phyloP scores from a whole-genome alignment of 2,113 vertebrate genomes.

The Sylvilagus bachmani region DNA sequence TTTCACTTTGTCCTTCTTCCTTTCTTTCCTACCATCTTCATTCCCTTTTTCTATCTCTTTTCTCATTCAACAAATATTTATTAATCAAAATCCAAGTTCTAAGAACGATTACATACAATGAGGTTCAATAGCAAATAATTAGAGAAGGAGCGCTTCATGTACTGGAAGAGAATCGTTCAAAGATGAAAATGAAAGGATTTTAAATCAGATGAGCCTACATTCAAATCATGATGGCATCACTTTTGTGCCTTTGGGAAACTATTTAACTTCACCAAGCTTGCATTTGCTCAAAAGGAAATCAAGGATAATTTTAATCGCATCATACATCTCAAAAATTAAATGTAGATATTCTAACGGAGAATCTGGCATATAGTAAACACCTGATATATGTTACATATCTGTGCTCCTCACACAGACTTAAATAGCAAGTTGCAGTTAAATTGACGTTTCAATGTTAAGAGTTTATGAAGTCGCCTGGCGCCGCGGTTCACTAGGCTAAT shows the following conservation, averaged over 20 bases:
- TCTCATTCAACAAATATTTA: not conserved
- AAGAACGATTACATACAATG: not conserved
- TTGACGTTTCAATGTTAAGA: not conserved
- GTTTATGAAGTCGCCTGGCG: no score
- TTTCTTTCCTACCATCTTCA: not conserved
- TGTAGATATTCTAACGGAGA: not conserved
- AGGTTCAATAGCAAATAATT: not conserved
- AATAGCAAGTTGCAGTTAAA: not conserved
- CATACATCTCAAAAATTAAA: not conserved
- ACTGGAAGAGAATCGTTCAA: accelerated
- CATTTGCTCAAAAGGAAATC: constrained; percentile 18
- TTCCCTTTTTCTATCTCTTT: not conserved
- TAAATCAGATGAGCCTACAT: not conserved
- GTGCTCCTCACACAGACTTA: not conserved
- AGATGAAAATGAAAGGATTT: not conserved
- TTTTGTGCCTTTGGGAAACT: not conserved
- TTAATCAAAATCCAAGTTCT: not conserved
- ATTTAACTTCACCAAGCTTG: not conserved
- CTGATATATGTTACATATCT: not conserved
- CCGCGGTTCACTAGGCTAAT: no score
- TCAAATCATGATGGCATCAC: not conserved
- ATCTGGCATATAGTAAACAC: not conserved
- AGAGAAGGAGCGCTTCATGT: not conserved
- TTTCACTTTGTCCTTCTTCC: not conserved
- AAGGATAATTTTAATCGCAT: not conserved